These are phyloP conservation scores for Epinephelus malabaricus DNA, from an alignment of 2,797 vertebrate species.

Conservation along the genomic window DNA sequence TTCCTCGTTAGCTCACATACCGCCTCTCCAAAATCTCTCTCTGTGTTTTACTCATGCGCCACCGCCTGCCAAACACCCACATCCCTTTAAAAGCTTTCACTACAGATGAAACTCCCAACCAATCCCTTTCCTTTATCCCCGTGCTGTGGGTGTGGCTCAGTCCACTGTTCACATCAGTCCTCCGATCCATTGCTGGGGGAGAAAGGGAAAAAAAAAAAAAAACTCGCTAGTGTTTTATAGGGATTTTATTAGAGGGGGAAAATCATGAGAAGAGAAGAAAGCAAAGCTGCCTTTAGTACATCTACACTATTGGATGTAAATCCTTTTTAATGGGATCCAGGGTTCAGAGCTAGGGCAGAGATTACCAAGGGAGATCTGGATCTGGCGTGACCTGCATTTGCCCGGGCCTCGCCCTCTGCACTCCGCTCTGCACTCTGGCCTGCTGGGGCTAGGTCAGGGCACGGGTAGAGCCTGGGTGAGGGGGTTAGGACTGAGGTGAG, in stretches of 20 bases:
- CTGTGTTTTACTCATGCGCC: conserved; percentile 40
- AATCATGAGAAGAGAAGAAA: conserved; percentile 79
- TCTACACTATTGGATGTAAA: conserved; percentile 88
- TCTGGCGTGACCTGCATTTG: conserved; percentile 83
- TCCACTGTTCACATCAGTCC: conserved; percentile 48
- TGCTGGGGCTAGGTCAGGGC: not conserved
- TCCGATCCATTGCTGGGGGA: not conserved
- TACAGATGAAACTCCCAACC: conserved; percentile 48
- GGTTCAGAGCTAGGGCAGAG: conserved; percentile 86
- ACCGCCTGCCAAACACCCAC: conserved; percentile 42
- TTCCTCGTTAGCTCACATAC: conserved; percentile 31
- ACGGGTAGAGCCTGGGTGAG: not conserved
- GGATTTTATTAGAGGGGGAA: conserved; percentile 65
- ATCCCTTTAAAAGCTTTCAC: conserved; percentile 67
- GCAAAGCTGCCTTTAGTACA: conserved; percentile 82
- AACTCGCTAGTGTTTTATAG: conserved; percentile 60
- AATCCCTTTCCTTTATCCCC: conserved; percentile 41
- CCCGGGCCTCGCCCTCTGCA: conserved; percentile 55
- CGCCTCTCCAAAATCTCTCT: conserved; percentile 38
- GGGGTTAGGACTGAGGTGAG: conserved; percentile 4
- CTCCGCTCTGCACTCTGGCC: conserved; percentile 28
- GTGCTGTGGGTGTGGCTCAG: conserved; percentile 44
- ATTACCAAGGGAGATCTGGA: conserved; percentile 84
- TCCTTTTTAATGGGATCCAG: conserved; percentile 89
- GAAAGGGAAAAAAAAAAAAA: not conserved